Conservation (phyloP, 2,888 invertebrate genomes). For the Caenorhabditis panamensis region DNA sequence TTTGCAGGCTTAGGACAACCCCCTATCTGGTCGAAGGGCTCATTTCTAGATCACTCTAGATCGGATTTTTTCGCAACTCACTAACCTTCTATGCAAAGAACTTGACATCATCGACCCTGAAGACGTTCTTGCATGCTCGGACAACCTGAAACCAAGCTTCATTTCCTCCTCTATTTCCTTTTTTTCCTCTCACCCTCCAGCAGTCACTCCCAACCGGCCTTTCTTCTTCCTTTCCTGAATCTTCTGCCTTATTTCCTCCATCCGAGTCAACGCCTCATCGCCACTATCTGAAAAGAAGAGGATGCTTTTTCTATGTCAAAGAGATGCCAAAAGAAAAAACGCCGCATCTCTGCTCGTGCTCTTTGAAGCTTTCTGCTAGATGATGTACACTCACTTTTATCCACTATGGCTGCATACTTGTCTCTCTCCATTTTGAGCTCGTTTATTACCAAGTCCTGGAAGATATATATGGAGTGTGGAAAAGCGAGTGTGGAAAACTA, state of each 20-base stretch:
- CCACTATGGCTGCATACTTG: conserved; percentile 52
- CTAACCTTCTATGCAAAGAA: conserved; percentile 39
- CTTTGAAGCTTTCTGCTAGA: no score
- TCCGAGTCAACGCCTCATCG: conserved; percentile 65
- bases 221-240: conserved; percentile 75
- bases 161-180: not conserved
- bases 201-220: conserved; percentile 66
- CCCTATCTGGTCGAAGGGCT: no score
- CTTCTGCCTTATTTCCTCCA: conserved; percentile 78
- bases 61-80: no score
- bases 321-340: conserved; percentile 45
- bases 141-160: conserved; percentile 33
- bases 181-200: conserved; percentile 39
- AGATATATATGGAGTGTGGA: no score
- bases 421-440: conserved; percentile 56
- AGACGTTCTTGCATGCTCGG: conserved; percentile 51
- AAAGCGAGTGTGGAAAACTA: no score
- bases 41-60: no score
- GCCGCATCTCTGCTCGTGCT: conserved; percentile 5
- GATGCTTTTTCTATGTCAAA: conserved; percentile 51
- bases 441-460: conserved; percentile 53
- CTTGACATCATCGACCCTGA: conserved; percentile 40
- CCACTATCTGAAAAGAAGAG: conserved; percentile 49
- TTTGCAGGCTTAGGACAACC: no score
- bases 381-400: conserved; percentile 62